These are phyloP conservation scores for Narcine bancroftii DNA, from an alignment of 2,113 vertebrate genomes.

Conservation along the genomic window DNA sequence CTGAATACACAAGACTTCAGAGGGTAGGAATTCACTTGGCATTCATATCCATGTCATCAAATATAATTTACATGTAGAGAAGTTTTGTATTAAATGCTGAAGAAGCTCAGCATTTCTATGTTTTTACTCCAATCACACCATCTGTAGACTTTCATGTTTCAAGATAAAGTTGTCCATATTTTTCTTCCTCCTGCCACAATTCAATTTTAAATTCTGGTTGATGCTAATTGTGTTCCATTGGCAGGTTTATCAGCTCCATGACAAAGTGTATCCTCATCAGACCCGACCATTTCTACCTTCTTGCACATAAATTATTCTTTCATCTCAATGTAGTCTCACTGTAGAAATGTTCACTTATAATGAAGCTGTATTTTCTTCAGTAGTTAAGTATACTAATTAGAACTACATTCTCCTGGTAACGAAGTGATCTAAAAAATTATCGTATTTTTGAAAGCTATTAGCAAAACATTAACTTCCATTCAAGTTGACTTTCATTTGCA, in stretches of 20 bases:
- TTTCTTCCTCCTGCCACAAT: background rate
- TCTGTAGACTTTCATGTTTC: too few relatives aligned
- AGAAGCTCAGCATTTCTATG: too few relatives aligned
- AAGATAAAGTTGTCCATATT: background rate
- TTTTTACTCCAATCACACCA: too few relatives aligned
- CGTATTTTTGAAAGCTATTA: background rate
- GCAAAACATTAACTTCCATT: background rate
- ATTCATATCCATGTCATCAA: background rate
- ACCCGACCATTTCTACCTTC: too few relatives aligned
- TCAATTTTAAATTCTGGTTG: too few relatives aligned
- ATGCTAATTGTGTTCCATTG: too few relatives aligned
- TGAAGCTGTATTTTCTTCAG: background rate
- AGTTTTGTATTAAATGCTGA: background rate
- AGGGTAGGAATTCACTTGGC: slow-evolving; percentile 16
- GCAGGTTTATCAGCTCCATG: background rate
- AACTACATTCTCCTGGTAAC: background rate
- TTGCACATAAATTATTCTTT: background rate
- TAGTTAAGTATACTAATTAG: background rate
- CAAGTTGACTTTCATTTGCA: background rate
- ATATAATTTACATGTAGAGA: background rate
- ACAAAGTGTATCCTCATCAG: too few relatives aligned
- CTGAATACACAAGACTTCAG: background rate
- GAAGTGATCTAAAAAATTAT: background rate
- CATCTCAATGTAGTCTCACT: background rate
- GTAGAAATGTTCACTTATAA: background rate